Percentiles rank a stretch among this genome's conserved stretches.
Conservation (phyloP, 1,140 invertebrate genomes). For the Panulirus ornatus region DNA sequence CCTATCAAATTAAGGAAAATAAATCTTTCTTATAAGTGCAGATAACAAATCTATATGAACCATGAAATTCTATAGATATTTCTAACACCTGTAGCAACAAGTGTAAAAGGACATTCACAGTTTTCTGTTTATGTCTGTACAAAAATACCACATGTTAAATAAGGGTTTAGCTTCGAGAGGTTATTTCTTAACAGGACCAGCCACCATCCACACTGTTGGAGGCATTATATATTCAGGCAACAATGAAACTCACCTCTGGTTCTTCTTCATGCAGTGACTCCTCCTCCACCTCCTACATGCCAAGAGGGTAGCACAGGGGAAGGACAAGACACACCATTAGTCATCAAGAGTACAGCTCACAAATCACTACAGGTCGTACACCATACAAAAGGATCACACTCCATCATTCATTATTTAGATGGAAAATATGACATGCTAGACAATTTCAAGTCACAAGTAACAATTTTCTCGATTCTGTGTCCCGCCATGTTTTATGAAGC, state of each 20-base stretch:
- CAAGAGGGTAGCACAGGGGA: constrained; percentile 41
- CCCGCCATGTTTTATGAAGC: no score
- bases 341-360: neutral
- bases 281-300: constrained; percentile 59
- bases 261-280: constrained; percentile 81
- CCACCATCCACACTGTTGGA: neutral
- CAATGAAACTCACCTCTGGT: constrained; percentile 81
- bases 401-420: neutral
- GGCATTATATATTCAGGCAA: neutral
- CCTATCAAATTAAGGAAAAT: no score
- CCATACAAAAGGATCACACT: neutral
- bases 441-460: neutral
- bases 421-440: neutral
- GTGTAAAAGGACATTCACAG: no score
- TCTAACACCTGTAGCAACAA: no score
- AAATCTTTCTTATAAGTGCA: no score
- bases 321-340: constrained; percentile 46
- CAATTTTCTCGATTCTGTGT: no score
- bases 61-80: no score
- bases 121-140: no score
- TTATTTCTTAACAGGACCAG: neutral
- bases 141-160: no score
- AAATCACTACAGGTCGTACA: neutral
- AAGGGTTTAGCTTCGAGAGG: neutral
- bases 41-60: no score